Evolutionary conservation across 2,113 vertebrate species (phyloP).

Genomic region (Romanogobio albipinnatus): DNA sequence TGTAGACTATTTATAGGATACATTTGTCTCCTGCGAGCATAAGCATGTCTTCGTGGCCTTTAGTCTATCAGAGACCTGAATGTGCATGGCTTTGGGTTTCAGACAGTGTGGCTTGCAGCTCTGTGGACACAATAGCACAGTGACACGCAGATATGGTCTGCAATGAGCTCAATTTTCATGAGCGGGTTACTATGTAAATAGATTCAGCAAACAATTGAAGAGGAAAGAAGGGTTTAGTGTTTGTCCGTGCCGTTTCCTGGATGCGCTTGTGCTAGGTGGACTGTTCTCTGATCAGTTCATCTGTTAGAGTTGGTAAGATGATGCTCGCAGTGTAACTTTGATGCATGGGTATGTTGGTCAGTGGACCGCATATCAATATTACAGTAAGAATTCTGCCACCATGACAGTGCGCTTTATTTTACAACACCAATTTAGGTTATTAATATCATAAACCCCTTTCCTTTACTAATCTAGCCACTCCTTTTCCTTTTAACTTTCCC

Average conservation of each 20-base stretch:
- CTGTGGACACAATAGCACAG: slow-evolving; percentile 19
- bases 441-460: neutral
- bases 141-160: slow-evolving; percentile 42
- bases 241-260: slow-evolving; percentile 47
- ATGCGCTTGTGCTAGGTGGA: slow-evolving; percentile 1
- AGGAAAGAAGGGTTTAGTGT: slow-evolving; percentile 25
- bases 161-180: slow-evolving; percentile 44
- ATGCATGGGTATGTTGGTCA: neutral
- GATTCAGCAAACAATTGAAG: slow-evolving; percentile 32
- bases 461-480: neutral
- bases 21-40: too few species aligned
- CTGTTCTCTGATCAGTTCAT: slow-evolving; percentile 12
- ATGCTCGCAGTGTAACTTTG: neutral
- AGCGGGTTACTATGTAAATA: slow-evolving; percentile 50
- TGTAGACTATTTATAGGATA: too few species aligned
- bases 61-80: neutral
- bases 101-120: slow-evolving; percentile 11
- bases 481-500: neutral
- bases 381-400: neutral
- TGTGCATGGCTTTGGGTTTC: neutral
- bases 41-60: neutral
- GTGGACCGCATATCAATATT: slow-evolving; percentile 3
- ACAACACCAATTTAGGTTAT: neutral
- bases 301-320: neutral
- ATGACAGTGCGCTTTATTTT: neutral